Evolutionary conservation across 2,888 invertebrate genomes (phyloP), one percentile per base, ranked within the genome.

Genomic region (Drosophila yooni): DNA sequence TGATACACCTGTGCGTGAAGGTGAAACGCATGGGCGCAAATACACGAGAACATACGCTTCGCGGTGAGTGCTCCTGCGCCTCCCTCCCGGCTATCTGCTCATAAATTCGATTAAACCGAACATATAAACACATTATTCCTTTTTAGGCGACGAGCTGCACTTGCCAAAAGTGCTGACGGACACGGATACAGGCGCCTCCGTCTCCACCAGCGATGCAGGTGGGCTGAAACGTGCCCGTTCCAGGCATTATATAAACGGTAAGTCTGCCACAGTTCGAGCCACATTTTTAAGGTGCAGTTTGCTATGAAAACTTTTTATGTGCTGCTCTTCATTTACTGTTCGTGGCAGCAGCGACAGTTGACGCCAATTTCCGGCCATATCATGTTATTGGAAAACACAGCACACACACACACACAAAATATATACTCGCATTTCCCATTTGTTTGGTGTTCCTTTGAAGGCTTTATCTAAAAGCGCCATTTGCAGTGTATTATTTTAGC

Each of bases 1-100:
- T 99, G 97, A 96, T 99, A 79, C 97, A 98, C 93, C 94, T 99
- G 57, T 99, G 99, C 94, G 97, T 99, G 33, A 95, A 94, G 92
- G 96, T 98, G 78, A 95, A 96, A 89, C 96, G 96, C 93, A 96
- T 96, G 93, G 97, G 96, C 92, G 91, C 91, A 43, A 82, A 78
- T 60, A 79, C 75, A 36, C 81, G 89, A 60, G 97, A 98, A 87
- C 95, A 96, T 92, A 95, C 96, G 92, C 97, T 98, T 91, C 96
- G 97, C 94, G 98, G 98, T 98, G 94, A 93, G 93, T 48, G 15
- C 25, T 36, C 36, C 18, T 10, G 3, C 13, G 3, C 29, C 18
- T 43, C 36, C 7, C 33, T 33, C 7, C 18, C 11, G 33, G 11
- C 29, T n/a, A 15, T 5, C 34, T n/a, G 3, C 46, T 33, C 25